These are phyloP conservation scores for Mamestra configurata DNA, from an alignment of 1,140 invertebrate species.

Conservation along the genomic window DNA sequence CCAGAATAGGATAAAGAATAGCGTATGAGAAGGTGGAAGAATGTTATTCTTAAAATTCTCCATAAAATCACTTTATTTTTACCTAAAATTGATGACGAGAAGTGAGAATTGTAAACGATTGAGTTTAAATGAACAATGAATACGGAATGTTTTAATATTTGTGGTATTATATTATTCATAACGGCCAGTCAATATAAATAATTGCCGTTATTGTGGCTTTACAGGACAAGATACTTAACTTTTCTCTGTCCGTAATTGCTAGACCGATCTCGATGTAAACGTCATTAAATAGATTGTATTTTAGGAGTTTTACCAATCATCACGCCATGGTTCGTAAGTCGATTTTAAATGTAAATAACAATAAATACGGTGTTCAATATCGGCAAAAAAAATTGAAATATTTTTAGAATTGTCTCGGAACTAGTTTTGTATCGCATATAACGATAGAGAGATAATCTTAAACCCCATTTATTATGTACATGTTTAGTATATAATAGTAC, in stretches of 20 bases:
- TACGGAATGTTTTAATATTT: not conserved
- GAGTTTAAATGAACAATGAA: not conserved
- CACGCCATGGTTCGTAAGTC: conserved; percentile 10
- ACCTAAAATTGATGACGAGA: not conserved
- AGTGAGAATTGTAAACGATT: not conserved
- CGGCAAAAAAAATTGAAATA: conserved; percentile 50
- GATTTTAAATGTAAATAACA: conserved; percentile 59
- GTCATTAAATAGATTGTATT: conserved; percentile 45
- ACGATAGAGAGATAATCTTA: conserved; percentile 59
- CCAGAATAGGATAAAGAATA: conserved; percentile 6
- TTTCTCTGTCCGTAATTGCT: conserved; percentile 37
- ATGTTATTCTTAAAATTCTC: conserved; percentile 32
- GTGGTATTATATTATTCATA: not conserved
- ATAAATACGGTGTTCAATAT: conserved; percentile 64
- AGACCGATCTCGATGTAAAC: conserved; percentile 34
- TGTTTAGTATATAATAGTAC: conserved; percentile 37
- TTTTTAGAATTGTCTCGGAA: conserved; percentile 49
- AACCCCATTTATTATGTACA: conserved; percentile 61
- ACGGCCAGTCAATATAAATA: no score
- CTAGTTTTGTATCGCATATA: conserved; percentile 64
- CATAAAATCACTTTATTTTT: not conserved
- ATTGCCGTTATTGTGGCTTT: not conserved
- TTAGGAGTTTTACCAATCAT: conserved; percentile 30
- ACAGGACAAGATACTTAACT: conserved; percentile 3
- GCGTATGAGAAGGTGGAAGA: not conserved